Base-by-base conservation (phyloP, 2,113 vertebrate species). In the Paramisgurnus dabryanus region DNA sequence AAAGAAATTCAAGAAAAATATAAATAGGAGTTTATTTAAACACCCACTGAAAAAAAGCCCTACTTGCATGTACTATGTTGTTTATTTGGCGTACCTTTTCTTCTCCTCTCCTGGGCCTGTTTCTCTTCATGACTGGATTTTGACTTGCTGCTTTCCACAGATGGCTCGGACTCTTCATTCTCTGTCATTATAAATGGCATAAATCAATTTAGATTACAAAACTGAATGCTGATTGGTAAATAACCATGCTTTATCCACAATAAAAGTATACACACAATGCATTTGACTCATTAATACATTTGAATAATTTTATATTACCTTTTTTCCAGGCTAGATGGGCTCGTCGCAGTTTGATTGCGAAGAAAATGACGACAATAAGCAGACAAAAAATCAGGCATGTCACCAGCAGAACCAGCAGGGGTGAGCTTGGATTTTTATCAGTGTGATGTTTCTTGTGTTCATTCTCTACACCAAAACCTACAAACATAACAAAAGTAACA, bases 131-230 rank as follows among this genome's bases (percentile, higher is more conserved):
- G 93, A 81, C 92, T 95, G 53, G 94, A 93, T 83, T 94, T 96
- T 1, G 95, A 95, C 91, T 92, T 96, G 47, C 90, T 95, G 87
- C 95, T 97, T 76, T 96, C 95, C 49, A 94, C 81, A 0, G 95
- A 95, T 64, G 94, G 91, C 58, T 94, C 90, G 1, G 93, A 94
- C 53, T 92, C 92, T 80, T 96, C 95, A 88, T 93, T 97, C 87
- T 98, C 96, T 98, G 89, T 81, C 82, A 89, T 80, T 86, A 86
- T 17, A 64, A 89, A 87, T 84, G 85, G 78, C 13, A 22, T 2
- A 11, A 72, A 34, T 34, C 27, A 34, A 34, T 34, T 34, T 34
- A 34, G 27, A 34, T 34, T 34, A 34, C 27, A 34, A 34, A 34
- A 34, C 27, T 34, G 27, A 67, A 17, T 55, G 8, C 22, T 61